Evolutionary conservation across 2,888 invertebrate genomes (phyloP), one percentile per base, ranked within the genome.

Genomic region (Hipparchia sbordonii): DNA sequence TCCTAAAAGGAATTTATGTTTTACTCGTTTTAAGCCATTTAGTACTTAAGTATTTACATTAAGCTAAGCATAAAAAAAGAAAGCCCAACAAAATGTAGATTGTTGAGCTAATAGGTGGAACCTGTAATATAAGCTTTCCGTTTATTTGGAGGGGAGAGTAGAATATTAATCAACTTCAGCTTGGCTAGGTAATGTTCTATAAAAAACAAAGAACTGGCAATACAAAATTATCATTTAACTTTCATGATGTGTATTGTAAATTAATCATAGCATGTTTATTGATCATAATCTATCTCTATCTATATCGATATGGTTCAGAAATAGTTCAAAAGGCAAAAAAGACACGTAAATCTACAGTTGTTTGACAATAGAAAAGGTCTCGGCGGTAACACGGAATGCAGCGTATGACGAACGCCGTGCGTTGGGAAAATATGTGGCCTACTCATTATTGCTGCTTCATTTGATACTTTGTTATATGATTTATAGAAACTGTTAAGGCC

Each of bases 301-400:
- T 39, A 33, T 12, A 66, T 33, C 45, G 48, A 67, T 67, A 48
- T 23, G 13, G 56, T 45, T 46, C 1, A 52, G 59, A 67, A 48
- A 67, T 59, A 67, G 57, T 12, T 13, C 10, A 6, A 56, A 23
- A 23, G 48, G 39, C 51, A 74, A 80, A 78, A 78, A 77, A 80
- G 71, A 76, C 70, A 74, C 74, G 71, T 69, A 66, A 76, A 72
- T 56, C n/a, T 54, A 23, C 66, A 62, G 63, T 73, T 77, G 77
- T 79, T 78, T 79, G 79, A 82, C 83, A 83, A 83, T 79, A 80
- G 77, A 72, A 68, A 72, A 72, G 70, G 74, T 75, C 72, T 69
- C 75, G 70, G 75, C 57, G 48, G 51, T 62, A 72, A 70, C 68
- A 45, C 56, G 77, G 77, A 77, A 77, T 77, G 76, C 68, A 9